Evolutionary conservation across 2,888 invertebrate species (phyloP), one percentile per base, ranked within the genome.

Genomic region (Steromphala cineraria): DNA sequence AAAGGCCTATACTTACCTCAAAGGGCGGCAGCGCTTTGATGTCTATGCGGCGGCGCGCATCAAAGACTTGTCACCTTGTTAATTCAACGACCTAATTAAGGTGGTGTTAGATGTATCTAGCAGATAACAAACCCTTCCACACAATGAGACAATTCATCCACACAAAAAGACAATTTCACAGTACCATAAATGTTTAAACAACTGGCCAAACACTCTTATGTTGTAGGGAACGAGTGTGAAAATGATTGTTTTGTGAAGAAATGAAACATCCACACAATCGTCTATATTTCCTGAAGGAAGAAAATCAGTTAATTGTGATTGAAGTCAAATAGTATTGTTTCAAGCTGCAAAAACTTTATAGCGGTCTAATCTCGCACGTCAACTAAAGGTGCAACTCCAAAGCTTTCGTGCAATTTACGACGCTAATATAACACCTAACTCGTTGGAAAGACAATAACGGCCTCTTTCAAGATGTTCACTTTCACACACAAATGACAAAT

Each of bases 211-310:
- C 71, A 71, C 40, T 36, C n/a, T 71, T 40, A 40, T 71, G 71
- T 71, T 71, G 36, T 31, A 40, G n/a, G 71, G 10, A 71, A 71
- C 36, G 71, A 71, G 71, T 71, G 71, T 71, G 71, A 71, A 71
- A 71, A 36, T 31, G 31, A 71, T 40, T 71, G 71, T 40, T 19
- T 71, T 36, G 71, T 19, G 10, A 36, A 10, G 40, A 36, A 19
- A 46, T 13, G 46, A 4, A 46, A 46, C 13, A 46, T 46, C 46
- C 46, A 10, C 46, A 46, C 7, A 1, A 46, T 46, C 46, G 13
- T 13, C 46, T 46, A 46, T n/a, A n/a, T 46, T 46, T 46, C 46
- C 46, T 46, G 46, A 46, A 46, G 46, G 46, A 1, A 46, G 46
- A 46, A 46, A 46, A 46, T 46, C 46, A 46, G 46, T 46, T 46